Evolutionary conservation across 2,113 vertebrate species (phyloP), one percentile per base, ranked within the genome.

Genomic region (Spea bombifrons): DNA sequence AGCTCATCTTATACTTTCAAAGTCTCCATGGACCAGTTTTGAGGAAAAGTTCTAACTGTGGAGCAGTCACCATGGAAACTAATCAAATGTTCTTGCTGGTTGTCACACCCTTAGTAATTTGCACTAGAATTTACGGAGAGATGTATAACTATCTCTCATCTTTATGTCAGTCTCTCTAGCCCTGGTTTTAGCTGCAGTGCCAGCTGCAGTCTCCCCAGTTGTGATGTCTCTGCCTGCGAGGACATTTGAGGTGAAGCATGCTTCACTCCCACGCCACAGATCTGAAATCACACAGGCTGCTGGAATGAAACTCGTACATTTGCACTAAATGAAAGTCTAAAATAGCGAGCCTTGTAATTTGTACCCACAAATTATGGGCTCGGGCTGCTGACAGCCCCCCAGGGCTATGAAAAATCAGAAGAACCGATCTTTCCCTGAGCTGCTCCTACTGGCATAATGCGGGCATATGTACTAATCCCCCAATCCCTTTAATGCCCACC

Each of bases 241-340:
- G 78, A 74, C 78, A 80, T 80, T 59, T 80, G 65, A 80, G 78
- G 71, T 80, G 78, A 80, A 74, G 44, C 65, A 80, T 71, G 68
- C 44, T 57, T 67, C 17, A 74, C 78, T 80, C 78, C 78, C 78
- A 80, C 78, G 78, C 78, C 74, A 61, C 67, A 55, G 43, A 79
- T 66, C 78, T 53, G 64, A 61, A 65, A 80, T 80, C 78, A 74
- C 78, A 73, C 78, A 80, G 74, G 78, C 71, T 80, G 71, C 71
- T 74, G 78, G 74, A 80, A 74, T 80, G 73, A 80, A 80, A 74
- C 52, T 12, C 66, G 76, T 53, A 79, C 76, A 66, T 80, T 74
- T 73, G 30, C 78, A 61, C 71, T 80, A 80, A 80, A 80, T 71
- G 63, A 72, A 63, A 66, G 49, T 61, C 68, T 74, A 74, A 80